Percentiles rank a stretch among this genome's conserved stretches.
Conservation (phyloP, 2,797 vertebrate species). For the Esox masquinongy region DNA sequence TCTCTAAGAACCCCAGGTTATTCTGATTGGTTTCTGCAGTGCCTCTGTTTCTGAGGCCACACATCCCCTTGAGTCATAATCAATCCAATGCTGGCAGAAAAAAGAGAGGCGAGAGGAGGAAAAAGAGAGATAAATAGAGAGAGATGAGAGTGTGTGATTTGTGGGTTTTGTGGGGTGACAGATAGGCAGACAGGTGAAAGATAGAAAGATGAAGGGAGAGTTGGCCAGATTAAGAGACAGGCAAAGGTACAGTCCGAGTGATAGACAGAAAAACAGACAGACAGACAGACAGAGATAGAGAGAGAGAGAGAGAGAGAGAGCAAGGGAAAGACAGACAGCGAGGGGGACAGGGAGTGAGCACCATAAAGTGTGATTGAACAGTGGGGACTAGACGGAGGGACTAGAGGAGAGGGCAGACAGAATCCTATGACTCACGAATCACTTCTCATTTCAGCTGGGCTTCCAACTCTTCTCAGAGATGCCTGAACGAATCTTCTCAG, state of each 20-base stretch:
- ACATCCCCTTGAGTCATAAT: constrained; percentile 22
- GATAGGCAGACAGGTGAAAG: background rate
- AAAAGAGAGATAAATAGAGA: background rate
- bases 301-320: background rate
- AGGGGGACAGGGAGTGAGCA: constrained; percentile 2
- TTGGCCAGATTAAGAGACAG: background rate
- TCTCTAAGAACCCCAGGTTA: constrained; percentile 33
- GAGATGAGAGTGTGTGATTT: background rate
- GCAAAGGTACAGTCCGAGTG: background rate
- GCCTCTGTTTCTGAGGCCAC: background rate
- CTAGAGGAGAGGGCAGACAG: constrained; percentile 5
- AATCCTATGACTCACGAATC: constrained; percentile 49
- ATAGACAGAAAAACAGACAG: background rate
- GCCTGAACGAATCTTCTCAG: constrained; percentile 1
- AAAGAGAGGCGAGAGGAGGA: background rate
- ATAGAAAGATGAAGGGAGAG: background rate
- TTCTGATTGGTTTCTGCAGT: constrained; percentile 18
- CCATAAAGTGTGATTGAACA: constrained; percentile 41
- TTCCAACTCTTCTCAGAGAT: constrained; percentile 21
- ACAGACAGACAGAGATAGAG: background rate
- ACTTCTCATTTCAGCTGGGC: constrained; percentile 23
- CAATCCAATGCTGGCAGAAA: constrained; percentile 19
- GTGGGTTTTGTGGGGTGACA: too few relatives aligned
- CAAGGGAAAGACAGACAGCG: background rate
- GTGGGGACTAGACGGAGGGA: background rate